Conservation (phyloP, 2,888 invertebrate species). For the Suillia variegata region DNA sequence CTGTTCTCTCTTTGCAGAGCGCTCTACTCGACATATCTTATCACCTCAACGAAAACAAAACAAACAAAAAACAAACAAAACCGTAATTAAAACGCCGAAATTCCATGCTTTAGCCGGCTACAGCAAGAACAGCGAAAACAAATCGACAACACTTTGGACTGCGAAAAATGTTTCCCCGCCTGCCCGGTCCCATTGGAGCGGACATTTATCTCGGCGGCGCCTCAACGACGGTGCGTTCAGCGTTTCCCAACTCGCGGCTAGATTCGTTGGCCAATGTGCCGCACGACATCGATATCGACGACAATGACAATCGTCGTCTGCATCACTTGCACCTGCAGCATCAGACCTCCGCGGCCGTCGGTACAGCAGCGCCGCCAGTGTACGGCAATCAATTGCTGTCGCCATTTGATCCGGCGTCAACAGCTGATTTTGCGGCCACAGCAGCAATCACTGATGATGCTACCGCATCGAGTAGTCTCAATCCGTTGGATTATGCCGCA, state of each 20-base stretch:
- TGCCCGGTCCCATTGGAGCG: conserved; percentile 50
- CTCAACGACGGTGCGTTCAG: conserved; percentile 56
- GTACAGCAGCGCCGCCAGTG: conserved; percentile 11
- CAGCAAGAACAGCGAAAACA: too few species aligned
- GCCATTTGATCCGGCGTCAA: conserved; percentile 35
- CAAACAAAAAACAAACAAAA: too few species aligned
- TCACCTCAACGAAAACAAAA: too few species aligned
- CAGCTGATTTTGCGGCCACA: conserved; percentile 1
- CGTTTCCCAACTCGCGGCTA: conserved; percentile 57
- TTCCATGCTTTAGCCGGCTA: too few species aligned
- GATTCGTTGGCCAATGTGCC: conserved; percentile 47
- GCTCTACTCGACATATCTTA: too few species aligned
- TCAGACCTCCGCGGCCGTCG: neutral
- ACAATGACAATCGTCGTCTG: conserved; percentile 26
- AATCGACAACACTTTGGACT: too few species aligned
- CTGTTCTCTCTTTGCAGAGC: too few species aligned
- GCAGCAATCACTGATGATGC: neutral
- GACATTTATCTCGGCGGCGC: conserved; percentile 49
- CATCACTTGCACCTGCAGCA: conserved; percentile 17
- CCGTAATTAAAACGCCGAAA: too few species aligned
- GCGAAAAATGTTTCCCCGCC: conserved; percentile 57
- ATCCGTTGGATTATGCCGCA: conserved; percentile 12
- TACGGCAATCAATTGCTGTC: conserved; percentile 43
- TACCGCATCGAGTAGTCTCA: conserved; percentile 13
- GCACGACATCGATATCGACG: conserved; percentile 25